Conservation (phyloP, 1,140 invertebrate genomes). For the Idris sp. region DNA sequence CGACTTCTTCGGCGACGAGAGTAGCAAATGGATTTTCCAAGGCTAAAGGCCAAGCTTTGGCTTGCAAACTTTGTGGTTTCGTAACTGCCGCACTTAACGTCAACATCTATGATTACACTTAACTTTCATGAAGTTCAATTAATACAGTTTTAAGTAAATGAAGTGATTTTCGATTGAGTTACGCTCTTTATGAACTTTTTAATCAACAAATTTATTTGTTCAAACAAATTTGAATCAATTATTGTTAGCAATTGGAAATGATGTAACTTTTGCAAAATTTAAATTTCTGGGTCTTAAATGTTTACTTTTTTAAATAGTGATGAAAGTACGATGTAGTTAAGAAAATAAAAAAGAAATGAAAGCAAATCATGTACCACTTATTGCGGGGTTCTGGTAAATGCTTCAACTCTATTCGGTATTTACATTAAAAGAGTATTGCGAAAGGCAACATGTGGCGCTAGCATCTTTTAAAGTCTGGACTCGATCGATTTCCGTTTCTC, state of each 20-base stretch:
- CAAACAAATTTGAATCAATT: too few species aligned
- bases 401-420: slow-evolving; percentile 57
- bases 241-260: too few species aligned
- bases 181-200: too few species aligned
- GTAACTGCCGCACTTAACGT: slow-evolving; percentile 41
- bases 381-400: slow-evolving; percentile 55
- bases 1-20: slow-evolving; percentile 37
- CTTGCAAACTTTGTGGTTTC: slow-evolving; percentile 27
- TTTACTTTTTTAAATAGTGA: too few species aligned
- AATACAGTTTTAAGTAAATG: slow-evolving; percentile 28
- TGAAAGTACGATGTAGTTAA: too few species aligned
- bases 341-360: slow-evolving; percentile 16
- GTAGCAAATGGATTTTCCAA: slow-evolving; percentile 32
- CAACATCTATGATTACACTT: slow-evolving; percentile 46
- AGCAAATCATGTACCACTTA: slow-evolving; percentile 48
- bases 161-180: slow-evolving; percentile 24
- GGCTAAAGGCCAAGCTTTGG: slow-evolving; percentile 20
- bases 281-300: too few species aligned
- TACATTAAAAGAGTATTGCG: slow-evolving; percentile 57
- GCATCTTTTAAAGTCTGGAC: slow-evolving; percentile 60
- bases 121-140: slow-evolving; percentile 18
- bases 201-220: too few species aligned
- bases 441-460: slow-evolving; percentile 64
- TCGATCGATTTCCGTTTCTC: slow-evolving; percentile 62
- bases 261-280: too few species aligned